Evolutionary conservation across 2,888 invertebrate genomes (phyloP), one percentile per base, ranked within the genome.

Genomic region (Ochropleura plecta): DNA sequence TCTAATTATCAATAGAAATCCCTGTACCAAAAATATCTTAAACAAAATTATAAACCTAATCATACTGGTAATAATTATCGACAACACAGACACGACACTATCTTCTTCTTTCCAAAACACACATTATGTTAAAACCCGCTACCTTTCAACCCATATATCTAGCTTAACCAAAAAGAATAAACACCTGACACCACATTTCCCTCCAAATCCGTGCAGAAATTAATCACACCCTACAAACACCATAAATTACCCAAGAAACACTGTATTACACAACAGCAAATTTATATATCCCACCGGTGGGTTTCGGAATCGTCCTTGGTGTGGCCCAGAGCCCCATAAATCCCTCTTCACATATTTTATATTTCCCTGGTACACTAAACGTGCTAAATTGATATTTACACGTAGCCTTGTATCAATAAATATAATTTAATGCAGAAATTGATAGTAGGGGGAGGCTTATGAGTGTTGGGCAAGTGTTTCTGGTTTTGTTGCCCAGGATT

Each of bases 341-440:
- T 85, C 81, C 85, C 72, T 88, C 86, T 84, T 74, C 79, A 83
- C 87, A 91, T 92, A 91, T 91, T 92, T 92, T 91, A 91, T 91
- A 90, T 89, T 91, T 89, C 86, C 87, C 83, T 85, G 80, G 86
- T 86, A 88, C 88, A 87, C 87, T 86, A 82, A 89, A 89, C 88
- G 89, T 84, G 89, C 90, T 88, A 90, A 92, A 93, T 91, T 93
- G 91, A 91, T 92, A 92, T 92, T 93, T 91, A 92, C 90, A 88
- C 84, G 83, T 82, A 81, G 85, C 83, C 87, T 71, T 86, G 84
- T 88, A 87, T 86, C 88, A 88, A 89, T 90, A 87, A 89, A 88
- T 85, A 85, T 86, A 85, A 88, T 89, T 89, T 88, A 82, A 87
- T 86, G 76, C 81, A 74, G 79, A 84, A 89, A 88, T 88, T 84